Evolutionary conservation across 2,888 invertebrate species (phyloP), one percentile per base, ranked within the genome.

Genomic region (Melanophora roralis): DNA sequence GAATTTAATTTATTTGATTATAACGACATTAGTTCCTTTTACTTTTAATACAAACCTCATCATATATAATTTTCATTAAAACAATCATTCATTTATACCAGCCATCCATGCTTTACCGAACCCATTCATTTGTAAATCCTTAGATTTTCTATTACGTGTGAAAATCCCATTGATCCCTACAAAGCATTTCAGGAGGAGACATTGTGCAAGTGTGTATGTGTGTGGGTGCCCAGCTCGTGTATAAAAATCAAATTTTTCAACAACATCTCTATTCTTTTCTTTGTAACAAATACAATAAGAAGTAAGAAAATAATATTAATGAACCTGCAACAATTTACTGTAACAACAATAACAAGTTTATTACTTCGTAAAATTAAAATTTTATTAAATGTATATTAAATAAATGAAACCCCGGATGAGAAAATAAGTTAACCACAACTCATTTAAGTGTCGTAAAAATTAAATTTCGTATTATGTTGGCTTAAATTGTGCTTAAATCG

Each of bases 381-480:
- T 49, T 27, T 19, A 57, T 19, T 19, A 38, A 5, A n/a, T 5
- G n/a, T 38, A 11, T 38, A 27, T 0, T 16, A 16, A 55, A 45
- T 9, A 67, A 53, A 57, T 16, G 40, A 55, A 59, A 16, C n/a
- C n/a, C n/a, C 11, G 36, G 21, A 27, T 27, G 27, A 27, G 27
- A 27, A 21, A n/a, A n/a, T 34, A n/a, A 19, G 23, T 3, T 32
- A 34, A 51, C 43, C 27, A 49, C 62, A 75, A 67, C 76, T 76
- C 68, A 80, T 80, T 80, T 68, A 80, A 80, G 80, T 80, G 76
- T 69, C 72, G 64, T 80, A 76, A 73, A 79, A 77, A 59, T 5
- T 55, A 71, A 49, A 36, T 60, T 71, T 62, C 8, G 43, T 45
- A 67, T 76, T 67, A 67, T 67, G 67, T 57, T 62, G 67, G 49